phyloP scores from a whole-genome alignment of 2,888 invertebrate species.

The Hypercompe scribonia region DNA sequence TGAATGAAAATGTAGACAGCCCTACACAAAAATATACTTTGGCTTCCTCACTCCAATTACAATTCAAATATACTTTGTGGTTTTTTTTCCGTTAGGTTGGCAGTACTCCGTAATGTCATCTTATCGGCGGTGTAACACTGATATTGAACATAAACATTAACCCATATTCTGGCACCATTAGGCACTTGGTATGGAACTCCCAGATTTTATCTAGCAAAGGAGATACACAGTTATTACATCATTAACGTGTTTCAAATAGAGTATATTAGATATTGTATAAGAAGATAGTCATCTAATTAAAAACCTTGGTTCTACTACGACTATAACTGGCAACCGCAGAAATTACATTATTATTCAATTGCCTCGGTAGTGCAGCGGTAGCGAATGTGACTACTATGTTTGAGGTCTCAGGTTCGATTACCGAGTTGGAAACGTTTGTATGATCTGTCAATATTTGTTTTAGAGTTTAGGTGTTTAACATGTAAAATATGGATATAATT shows the following conservation, averaged over 20 bases:
- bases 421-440: too few relatives aligned
- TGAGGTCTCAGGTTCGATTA: too few relatives aligned
- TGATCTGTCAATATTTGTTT: too few relatives aligned
- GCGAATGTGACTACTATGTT: too few relatives aligned
- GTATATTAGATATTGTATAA: conserved; percentile 27
- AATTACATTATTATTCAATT: too few relatives aligned
- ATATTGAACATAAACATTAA: conserved; percentile 37
- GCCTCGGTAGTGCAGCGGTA: too few relatives aligned
- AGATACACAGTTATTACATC: conserved; percentile 47
- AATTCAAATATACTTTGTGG: background rate
- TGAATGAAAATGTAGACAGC: background rate
- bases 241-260: conserved; percentile 48
- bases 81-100: conserved; percentile 23
- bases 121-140: conserved; percentile 32
- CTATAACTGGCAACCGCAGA: background rate
- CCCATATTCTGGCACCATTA: conserved; percentile 38
- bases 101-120: conserved; percentile 29
- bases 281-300: conserved; percentile 16
- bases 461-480: too few relatives aligned
- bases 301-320: conserved; percentile 1
- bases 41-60: conserved; percentile 6
- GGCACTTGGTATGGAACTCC: conserved; percentile 47
- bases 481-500: too few relatives aligned
- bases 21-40: conserved; percentile 2
- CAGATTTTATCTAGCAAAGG: conserved; percentile 43